phyloP scores from a whole-genome alignment of 1,140 invertebrate genomes.

The Neodiprion lecontei region DNA sequence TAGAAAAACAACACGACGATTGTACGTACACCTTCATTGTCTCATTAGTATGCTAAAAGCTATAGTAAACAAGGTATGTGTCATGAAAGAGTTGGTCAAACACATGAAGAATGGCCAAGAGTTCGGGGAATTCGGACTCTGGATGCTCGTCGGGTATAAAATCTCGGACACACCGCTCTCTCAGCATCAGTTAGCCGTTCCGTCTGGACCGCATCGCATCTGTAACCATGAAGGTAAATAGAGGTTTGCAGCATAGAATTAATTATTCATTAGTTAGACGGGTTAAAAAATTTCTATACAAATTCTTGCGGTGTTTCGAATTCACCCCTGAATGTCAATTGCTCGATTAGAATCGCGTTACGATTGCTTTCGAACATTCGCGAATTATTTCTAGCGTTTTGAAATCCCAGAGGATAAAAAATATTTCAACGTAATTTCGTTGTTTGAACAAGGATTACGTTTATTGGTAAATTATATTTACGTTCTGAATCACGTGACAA shows the following conservation, averaged over 20 bases:
- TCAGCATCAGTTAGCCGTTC: conserved; percentile 1
- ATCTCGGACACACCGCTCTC: background rate
- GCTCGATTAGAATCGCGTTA: too few relatives aligned
- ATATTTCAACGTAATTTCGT: too few relatives aligned
- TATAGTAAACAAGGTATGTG: background rate
- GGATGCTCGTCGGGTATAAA: background rate
- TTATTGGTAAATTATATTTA: too few relatives aligned
- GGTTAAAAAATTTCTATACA: too few relatives aligned
- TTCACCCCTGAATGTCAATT: too few relatives aligned
- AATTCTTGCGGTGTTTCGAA: too few relatives aligned
- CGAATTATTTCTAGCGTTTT: too few relatives aligned
- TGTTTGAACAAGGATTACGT: too few relatives aligned
- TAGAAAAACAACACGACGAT: too few relatives aligned
- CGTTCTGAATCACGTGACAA: too few relatives aligned
- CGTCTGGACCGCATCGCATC: background rate
- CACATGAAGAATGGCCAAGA: background rate
- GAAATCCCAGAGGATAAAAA: too few relatives aligned
- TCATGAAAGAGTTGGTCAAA: background rate
- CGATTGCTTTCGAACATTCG: too few relatives aligned
- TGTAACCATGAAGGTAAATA: background rate
- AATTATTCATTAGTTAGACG: background rate
- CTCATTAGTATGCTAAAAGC: background rate
- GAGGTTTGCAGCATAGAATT: background rate
- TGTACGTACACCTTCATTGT: background rate
- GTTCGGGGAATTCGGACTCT: conserved; percentile 1